Evolutionary conservation across 1,140 invertebrate genomes (phyloP).

Genomic region (Ceratina japonica): DNA sequence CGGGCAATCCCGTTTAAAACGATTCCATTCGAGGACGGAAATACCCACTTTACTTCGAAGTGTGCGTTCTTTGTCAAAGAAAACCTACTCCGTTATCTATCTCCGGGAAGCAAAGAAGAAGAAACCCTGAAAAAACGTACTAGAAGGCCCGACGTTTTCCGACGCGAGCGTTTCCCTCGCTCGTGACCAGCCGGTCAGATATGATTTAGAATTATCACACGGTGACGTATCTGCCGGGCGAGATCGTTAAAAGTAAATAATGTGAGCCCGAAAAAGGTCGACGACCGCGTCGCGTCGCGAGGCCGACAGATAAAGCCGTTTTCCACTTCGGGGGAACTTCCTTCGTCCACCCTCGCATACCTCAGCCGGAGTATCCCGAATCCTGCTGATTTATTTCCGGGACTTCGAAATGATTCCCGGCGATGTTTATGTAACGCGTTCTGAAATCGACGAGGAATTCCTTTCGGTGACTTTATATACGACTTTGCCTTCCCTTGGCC

Average conservation of each 20-base stretch:
- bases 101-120: background rate
- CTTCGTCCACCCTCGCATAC: background rate
- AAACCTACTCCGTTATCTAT: background rate
- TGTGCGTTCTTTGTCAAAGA: background rate
- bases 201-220: slow-evolving; percentile 63
- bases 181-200: background rate
- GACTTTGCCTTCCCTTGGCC: no score
- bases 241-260: slow-evolving; percentile 63
- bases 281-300: slow-evolving; percentile 39
- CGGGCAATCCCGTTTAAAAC: background rate
- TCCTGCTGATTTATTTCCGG: background rate
- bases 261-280: slow-evolving; percentile 40
- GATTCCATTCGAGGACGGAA: background rate
- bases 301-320: slow-evolving; percentile 48
- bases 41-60: background rate
- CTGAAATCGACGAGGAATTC: slow-evolving; percentile 17
- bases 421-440: slow-evolving; percentile 20
- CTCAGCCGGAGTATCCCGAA: background rate
- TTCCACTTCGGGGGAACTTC: slow-evolving; percentile 40
- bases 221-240: slow-evolving; percentile 40
- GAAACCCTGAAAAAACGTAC: slow-evolving; percentile 36
- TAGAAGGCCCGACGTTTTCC: no score
- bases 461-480: background rate
- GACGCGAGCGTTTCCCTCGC: background rate
- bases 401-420: no score